Percentiles rank a stretch among this genome's conserved stretches.
Evolutionary conservation across 2,113 vertebrate species (phyloP).

Genomic region (Felis chaus): DNA sequence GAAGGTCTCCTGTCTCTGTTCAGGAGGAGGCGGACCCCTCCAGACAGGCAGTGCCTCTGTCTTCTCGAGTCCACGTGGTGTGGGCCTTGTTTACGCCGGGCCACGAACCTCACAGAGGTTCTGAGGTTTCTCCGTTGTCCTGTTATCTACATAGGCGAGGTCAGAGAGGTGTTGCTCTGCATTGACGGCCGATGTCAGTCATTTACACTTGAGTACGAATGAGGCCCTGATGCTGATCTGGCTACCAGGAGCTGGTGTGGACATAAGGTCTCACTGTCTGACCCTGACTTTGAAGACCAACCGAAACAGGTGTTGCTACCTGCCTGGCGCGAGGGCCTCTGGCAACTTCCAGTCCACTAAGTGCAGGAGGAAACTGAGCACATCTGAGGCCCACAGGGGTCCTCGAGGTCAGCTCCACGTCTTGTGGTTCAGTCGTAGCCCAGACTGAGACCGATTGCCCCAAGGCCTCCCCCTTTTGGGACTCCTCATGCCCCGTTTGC

Average conservation of each 20-base stretch:
- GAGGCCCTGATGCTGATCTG: neutral
- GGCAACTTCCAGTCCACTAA: rapidly evolving
- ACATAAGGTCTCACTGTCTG: rapidly evolving
- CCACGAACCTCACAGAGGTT: neutral
- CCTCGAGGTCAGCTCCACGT: rapidly evolving
- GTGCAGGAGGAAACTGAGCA: neutral
- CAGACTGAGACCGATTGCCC: rapidly evolving
- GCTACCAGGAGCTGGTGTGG: neutral
- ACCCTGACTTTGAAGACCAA: neutral
- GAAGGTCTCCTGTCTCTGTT: rapidly evolving
- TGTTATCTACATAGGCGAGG: rapidly evolving
- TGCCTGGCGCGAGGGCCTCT: neutral
- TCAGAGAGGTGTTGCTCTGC: rapidly evolving
- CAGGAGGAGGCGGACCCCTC: neutral
- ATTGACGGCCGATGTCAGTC: neutral
- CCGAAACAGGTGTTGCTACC: rapidly evolving
- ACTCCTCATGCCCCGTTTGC: neutral
- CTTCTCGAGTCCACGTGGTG: rapidly evolving
- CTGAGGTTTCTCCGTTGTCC: rapidly evolving
- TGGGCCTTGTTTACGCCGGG: neutral
- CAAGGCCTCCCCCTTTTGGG: rapidly evolving
- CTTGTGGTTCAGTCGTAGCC: no score
- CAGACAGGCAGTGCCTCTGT: neutral
- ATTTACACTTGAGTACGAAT: neutral
- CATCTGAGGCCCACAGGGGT: rapidly evolving